Evolutionary conservation across 35 echinoderm and acorn worm genomes (phyloP).

Genomic region (Ptychodera flava): DNA sequence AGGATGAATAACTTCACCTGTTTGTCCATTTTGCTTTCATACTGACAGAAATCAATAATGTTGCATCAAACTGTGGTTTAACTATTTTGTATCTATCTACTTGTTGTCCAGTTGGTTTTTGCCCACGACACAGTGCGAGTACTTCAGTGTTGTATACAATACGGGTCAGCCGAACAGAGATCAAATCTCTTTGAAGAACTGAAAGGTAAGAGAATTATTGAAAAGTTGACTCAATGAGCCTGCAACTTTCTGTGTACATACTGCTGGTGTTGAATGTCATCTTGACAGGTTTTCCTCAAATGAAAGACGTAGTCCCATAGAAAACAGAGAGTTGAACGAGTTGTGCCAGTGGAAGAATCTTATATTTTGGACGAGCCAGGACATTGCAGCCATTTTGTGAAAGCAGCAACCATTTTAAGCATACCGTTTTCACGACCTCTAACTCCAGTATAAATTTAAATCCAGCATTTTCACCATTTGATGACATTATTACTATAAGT

Average conservation of each 20-base stretch:
- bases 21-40: too few species aligned
- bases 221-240: too few species aligned
- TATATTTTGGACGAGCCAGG: background rate
- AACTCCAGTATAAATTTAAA: too few species aligned
- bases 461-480: too few species aligned
- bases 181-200: conserved; percentile 75
- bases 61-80: too few species aligned
- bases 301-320: background rate
- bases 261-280: background rate
- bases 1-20: too few species aligned
- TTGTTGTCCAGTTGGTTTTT: conserved; percentile 65
- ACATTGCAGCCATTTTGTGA: background rate
- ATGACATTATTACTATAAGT: too few species aligned
- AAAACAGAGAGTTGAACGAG: background rate
- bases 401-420: too few species aligned
- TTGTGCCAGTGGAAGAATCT: background rate
- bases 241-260: background rate
- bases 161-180: conserved; percentile 56
- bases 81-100: too few species aligned
- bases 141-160: conserved; percentile 92
- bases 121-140: conserved; percentile 91
- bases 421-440: too few species aligned
- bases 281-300: background rate
- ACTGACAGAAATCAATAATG: too few species aligned
- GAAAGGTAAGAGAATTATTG: conserved; percentile 65